Percentiles rank a stretch among this genome's conserved stretches.
Conservation (phyloP, 2,888 invertebrate species). For the Drosophila subsilvestris region DNA sequence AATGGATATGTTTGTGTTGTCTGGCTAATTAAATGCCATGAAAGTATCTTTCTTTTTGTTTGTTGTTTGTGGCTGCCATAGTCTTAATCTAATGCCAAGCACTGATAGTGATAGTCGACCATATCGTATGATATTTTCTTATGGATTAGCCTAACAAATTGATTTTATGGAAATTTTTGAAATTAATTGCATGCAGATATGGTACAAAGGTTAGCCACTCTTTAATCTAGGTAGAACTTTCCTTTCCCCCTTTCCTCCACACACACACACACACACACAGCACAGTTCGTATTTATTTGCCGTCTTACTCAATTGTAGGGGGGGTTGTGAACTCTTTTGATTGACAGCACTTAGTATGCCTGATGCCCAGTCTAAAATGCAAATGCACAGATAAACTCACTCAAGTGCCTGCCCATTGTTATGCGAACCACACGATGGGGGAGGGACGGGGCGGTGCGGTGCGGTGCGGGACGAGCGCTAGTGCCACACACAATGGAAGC, state of each 20-base stretch:
- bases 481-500: background rate
- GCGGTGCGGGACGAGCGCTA: background rate
- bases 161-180: constrained; percentile 36
- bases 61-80: constrained; percentile 4
- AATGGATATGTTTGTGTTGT: background rate
- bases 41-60: background rate
- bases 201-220: constrained; percentile 9
- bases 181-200: constrained; percentile 29
- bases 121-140: background rate
- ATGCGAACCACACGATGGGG: background rate
- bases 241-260: background rate
- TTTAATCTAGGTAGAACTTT: constrained; percentile 3
- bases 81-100: constrained; percentile 15
- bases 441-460: too few species aligned
- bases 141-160: constrained; percentile 30
- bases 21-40: background rate
- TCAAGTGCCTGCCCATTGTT: constrained; percentile 12
- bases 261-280: too few species aligned
- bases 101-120: constrained; percentile 21
- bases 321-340: constrained; percentile 32
- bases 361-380: constrained; percentile 18
- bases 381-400: constrained; percentile 27
- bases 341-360: constrained; percentile 9
- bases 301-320: constrained; percentile 13
- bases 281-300: constrained; percentile 17